Conservation (phyloP, 1,140 invertebrate genomes). For the Ditylenchus dipsaci region DNA sequence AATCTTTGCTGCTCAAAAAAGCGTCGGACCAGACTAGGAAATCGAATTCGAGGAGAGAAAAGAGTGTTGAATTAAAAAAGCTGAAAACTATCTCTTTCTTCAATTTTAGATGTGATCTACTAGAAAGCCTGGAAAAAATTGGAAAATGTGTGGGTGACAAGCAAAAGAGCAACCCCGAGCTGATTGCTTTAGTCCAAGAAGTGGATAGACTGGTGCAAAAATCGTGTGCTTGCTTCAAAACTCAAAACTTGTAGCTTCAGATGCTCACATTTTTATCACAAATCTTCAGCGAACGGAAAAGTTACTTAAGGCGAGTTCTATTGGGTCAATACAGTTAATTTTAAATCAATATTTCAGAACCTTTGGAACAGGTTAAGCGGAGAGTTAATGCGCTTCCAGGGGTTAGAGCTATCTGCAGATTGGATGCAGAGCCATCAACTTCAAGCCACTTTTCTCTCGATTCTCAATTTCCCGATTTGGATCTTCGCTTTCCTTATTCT, state of each 20-base stretch:
- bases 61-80: no score
- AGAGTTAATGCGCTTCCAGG: neutral
- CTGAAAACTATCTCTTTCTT: no score
- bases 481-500: slow-evolving; percentile 2
- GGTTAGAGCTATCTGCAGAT: neutral
- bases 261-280: slow-evolving; percentile 5
- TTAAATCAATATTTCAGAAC: neutral
- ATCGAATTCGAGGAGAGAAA: no score
- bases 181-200: neutral
- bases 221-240: neutral
- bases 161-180: neutral
- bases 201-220: neutral
- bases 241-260: neutral
- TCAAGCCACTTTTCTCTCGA: neutral
- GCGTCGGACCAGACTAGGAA: no score
- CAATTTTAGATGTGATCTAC: slow-evolving; percentile 11
- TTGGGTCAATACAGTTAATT: neutral
- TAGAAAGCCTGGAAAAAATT: slow-evolving; percentile 5
- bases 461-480: slow-evolving; percentile 1
- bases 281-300: slow-evolving; percentile 11
- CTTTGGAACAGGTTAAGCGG: neutral
- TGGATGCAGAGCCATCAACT: neutral
- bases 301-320: slow-evolving; percentile 4
- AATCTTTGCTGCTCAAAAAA: no score
- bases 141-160: neutral